A percentile compares a stretch with the other conserved stretches of the same genome.
Evolutionary conservation across 2,113 vertebrate species (phyloP).

Genomic region (Urocolius indicus): DNA sequence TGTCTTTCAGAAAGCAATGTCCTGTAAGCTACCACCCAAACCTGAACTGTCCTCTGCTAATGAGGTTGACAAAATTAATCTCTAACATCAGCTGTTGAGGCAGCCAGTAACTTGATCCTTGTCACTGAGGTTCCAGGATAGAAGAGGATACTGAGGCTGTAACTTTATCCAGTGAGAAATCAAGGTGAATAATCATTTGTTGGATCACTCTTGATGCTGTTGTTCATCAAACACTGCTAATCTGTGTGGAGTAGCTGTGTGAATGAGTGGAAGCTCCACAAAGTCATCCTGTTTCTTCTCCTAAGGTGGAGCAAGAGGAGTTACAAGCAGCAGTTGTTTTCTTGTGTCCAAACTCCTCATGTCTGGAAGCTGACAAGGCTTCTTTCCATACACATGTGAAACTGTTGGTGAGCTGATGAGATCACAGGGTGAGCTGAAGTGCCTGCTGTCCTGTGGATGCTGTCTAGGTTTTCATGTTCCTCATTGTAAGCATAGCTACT

Average conservation of each 20-base stretch:
- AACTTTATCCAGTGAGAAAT: background rate
- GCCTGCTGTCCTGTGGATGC: background rate
- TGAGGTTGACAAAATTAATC: conserved; percentile 6
- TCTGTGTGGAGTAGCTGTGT: background rate
- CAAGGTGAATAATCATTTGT: background rate
- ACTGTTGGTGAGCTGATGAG: background rate
- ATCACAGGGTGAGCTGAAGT: background rate
- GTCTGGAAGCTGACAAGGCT: background rate
- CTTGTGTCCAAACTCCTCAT: background rate
- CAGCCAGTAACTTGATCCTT: background rate
- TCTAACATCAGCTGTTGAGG: conserved; percentile 18
- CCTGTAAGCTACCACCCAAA: background rate
- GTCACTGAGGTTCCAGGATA: background rate
- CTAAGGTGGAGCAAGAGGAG: background rate
- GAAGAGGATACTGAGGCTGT: background rate
- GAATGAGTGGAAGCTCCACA: background rate
- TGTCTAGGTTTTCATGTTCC: background rate
- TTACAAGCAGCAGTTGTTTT: background rate
- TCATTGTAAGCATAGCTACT: background rate
- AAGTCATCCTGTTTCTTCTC: background rate
- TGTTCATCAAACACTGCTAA: background rate
- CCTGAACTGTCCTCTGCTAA: background rate
- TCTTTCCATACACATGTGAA: background rate
- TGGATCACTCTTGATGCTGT: background rate
- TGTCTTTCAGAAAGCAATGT: background rate